phyloP scores from a whole-genome alignment of 2,888 invertebrate species.

The Drymonia ruficornis region DNA sequence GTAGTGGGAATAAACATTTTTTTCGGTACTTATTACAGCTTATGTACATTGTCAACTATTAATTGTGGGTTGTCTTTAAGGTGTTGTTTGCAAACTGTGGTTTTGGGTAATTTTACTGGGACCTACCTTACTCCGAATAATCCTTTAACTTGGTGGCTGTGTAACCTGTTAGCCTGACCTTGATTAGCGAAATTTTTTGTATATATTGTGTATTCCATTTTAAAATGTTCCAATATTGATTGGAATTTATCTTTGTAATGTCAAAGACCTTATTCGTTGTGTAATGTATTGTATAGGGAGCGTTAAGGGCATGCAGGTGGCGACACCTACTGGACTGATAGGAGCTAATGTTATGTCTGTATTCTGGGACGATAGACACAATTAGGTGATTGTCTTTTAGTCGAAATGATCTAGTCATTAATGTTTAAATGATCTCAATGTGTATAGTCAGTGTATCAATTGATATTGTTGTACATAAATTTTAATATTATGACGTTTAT shows the following conservation, averaged over 20 bases:
- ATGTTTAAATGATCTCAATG: constrained; percentile 31
- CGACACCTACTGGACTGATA: constrained; percentile 33
- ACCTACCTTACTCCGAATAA: background rate
- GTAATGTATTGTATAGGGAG: constrained; percentile 11
- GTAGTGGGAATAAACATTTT: background rate
- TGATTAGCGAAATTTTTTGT: constrained; percentile 6
- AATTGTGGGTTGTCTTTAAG: background rate
- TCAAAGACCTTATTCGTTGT: background rate
- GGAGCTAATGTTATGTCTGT: constrained; percentile 21
- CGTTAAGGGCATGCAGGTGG: constrained; percentile 27
- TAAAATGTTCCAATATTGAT: background rate
- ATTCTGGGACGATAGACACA: constrained; percentile 24
- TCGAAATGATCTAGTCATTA: constrained; percentile 41
- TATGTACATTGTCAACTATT: too few species aligned
- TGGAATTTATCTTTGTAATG: constrained; percentile 3
- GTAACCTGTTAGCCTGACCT: background rate
- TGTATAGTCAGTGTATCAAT: constrained; percentile 15
- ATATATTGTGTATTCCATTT: constrained; percentile 6
- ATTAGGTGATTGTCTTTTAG: constrained; percentile 16
- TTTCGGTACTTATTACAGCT: too few species aligned
- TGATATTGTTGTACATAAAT: constrained; percentile 8
- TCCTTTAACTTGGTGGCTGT: background rate
- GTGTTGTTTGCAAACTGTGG: constrained; percentile 8
- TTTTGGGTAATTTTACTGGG: background rate
- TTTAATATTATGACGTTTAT: constrained; percentile 6